Base-by-base conservation (phyloP, 1,140 invertebrate genomes). In the Hirudo medicinalis region DNA sequence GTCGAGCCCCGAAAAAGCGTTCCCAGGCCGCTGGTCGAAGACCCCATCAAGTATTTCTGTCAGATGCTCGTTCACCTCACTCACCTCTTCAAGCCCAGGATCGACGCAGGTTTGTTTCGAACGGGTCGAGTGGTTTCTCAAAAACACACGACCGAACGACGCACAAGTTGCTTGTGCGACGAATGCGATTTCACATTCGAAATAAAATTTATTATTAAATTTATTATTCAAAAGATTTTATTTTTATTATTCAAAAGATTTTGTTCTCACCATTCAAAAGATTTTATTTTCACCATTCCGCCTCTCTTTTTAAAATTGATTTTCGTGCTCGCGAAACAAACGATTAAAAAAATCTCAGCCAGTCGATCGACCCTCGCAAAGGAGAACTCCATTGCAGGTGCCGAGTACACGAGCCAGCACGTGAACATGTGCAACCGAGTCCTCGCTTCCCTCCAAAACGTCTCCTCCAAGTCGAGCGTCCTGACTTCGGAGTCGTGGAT, bases 351-450 rank as follows among this genome's bases (percentile, higher is more conserved):
- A n/a, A 57, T 5, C 25, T 2, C 2, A n/a, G 9, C 2, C 9
- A 57, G 9, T 57, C 20, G 25, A n/a, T 3, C 20, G 20, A 57
- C 2, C 2, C 20, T n/a, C 9, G 2, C 20, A n/a, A 57, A n/a
- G n/a, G n/a, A n/a, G n/a, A n/a, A n/a, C n/a, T n/a, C 25, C 20
- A 57, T n/a, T 3, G 20, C 55, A 80, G 81, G 69, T 66, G 73
- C 76, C 25, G 81, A 82, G 66, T 72, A 77, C 15, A 78, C 81
- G 1, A 94, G 92, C 78, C 86, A 91, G 75, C 94, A 98, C 84
- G 92, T 93, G 2, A 89, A 97, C 2, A 84, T 96, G 0, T 98
- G 94, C 83, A 94, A 98, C 80, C 86, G 94, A 75, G 93, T 97
- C 13, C 82, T 97, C 43, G 85, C 94, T 60, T 91, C 91, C 9